These are phyloP conservation scores for Salminus brasiliensis DNA, from an alignment of 2,113 vertebrate genomes.

Conservation along the genomic window DNA sequence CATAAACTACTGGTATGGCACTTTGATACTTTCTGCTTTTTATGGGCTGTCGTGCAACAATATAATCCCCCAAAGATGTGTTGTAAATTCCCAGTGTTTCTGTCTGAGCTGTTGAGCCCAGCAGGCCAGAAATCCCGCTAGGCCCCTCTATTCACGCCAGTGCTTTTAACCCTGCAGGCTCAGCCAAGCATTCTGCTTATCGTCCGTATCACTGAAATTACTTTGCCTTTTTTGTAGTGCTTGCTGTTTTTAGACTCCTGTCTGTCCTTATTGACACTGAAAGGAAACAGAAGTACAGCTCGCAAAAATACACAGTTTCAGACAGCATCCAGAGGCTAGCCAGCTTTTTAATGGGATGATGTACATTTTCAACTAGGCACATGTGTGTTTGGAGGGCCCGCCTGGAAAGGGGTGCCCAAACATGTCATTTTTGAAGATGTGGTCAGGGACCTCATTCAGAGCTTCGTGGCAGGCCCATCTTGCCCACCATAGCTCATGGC, in stretches of 20 bases:
- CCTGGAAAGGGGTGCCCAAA: background rate
- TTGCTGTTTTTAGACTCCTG: background rate
- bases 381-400: background rate
- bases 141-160: constrained; percentile 40
- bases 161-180: constrained; percentile 46
- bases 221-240: background rate
- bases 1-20: constrained; percentile 52
- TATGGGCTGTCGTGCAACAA: constrained; percentile 46
- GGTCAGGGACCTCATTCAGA: background rate
- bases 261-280: background rate
- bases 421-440: background rate
- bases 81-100: constrained; percentile 49
- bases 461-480: background rate
- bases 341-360: background rate
- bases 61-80: constrained; percentile 48
- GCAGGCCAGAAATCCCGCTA: constrained; percentile 45
- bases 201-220: background rate
- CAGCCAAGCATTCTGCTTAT: constrained; percentile 18
- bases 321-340: background rate
- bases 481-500: background rate
- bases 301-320: background rate
- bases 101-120: constrained; percentile 44
- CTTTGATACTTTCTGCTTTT: constrained; percentile 52
- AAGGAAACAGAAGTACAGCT: background rate
- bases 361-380: background rate